Conservation (phyloP, 2,797 vertebrate genomes). For the Mormyrus proboscirostris region DNA sequence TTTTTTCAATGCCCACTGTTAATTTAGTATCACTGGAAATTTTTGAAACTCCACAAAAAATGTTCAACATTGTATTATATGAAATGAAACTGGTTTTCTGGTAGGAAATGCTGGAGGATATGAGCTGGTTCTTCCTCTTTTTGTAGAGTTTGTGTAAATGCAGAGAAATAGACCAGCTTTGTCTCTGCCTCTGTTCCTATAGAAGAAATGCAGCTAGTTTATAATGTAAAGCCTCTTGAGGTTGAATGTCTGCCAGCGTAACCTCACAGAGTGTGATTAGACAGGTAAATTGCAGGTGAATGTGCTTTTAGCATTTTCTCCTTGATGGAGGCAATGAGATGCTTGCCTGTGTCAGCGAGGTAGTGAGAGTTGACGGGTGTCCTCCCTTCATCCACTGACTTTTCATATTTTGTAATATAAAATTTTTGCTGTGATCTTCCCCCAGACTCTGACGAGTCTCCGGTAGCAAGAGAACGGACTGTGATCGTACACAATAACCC, state of each 20-base stretch:
- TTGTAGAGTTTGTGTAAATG: background rate
- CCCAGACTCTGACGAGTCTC: conserved; percentile 96
- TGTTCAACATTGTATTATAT: background rate
- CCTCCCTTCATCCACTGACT: background rate
- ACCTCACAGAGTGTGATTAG: background rate
- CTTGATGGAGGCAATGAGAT: background rate
- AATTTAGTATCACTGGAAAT: background rate
- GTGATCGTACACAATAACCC: conserved; percentile 87
- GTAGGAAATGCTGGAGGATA: background rate
- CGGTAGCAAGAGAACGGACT: conserved; percentile 92
- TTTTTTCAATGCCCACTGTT: background rate
- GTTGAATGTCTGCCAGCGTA: background rate
- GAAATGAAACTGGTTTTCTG: background rate
- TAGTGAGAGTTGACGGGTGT: background rate
- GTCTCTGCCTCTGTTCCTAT: background rate
- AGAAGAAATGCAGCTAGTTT: background rate
- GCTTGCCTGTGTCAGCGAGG: background rate
- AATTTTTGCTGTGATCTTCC: conserved; percentile 35
- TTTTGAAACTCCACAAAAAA: background rate
- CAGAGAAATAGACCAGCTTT: background rate
- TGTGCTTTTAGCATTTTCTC: background rate
- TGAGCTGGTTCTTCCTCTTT: background rate
- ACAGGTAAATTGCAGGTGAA: background rate
- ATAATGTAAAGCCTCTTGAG: background rate
- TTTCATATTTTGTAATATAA: conserved; percentile 25